Conservation (phyloP, 53 echinoderm and acorn worm species). For the Zoroaster sp. region DNA sequence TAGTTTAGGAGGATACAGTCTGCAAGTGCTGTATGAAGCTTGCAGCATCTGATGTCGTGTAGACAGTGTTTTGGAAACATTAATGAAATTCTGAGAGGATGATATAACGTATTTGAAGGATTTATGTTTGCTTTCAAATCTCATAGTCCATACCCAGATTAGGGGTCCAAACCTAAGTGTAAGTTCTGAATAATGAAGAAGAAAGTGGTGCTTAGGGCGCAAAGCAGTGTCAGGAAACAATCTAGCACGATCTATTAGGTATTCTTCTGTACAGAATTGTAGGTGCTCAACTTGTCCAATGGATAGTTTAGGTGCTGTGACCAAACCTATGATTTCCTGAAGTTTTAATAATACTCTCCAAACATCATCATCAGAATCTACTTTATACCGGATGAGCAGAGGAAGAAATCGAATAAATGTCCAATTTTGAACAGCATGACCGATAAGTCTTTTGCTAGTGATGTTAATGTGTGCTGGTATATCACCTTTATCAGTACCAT, state of each 20-base stretch:
- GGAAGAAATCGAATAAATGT: constrained; percentile 48
- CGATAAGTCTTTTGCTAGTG: not conserved
- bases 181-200: constrained; percentile 52
- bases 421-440: constrained; percentile 74
- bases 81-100: constrained; percentile 3
- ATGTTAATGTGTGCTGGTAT: constrained; percentile 1
- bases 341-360: constrained; percentile 46
- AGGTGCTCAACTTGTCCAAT: constrained; percentile 51
- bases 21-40: not conserved
- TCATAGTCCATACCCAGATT: constrained; percentile 68
- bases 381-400: constrained; percentile 40
- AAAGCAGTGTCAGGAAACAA: constrained; percentile 43
- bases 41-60: constrained; percentile 7
- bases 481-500: constrained; percentile 19
- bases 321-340: constrained; percentile 48
- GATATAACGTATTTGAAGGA: constrained; percentile 48
- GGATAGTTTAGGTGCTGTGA: constrained; percentile 45
- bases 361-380: constrained; percentile 36
- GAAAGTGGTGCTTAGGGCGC: constrained; percentile 68
- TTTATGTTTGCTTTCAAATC: constrained; percentile 67
- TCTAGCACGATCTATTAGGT: constrained; percentile 15
- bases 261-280: constrained; percentile 31
- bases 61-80: not conserved
- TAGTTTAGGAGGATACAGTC: not conserved
- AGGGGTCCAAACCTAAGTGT: constrained; percentile 67